Base-by-base conservation (phyloP, 2,113 vertebrate genomes). In the Lamprologus speciosus region DNA sequence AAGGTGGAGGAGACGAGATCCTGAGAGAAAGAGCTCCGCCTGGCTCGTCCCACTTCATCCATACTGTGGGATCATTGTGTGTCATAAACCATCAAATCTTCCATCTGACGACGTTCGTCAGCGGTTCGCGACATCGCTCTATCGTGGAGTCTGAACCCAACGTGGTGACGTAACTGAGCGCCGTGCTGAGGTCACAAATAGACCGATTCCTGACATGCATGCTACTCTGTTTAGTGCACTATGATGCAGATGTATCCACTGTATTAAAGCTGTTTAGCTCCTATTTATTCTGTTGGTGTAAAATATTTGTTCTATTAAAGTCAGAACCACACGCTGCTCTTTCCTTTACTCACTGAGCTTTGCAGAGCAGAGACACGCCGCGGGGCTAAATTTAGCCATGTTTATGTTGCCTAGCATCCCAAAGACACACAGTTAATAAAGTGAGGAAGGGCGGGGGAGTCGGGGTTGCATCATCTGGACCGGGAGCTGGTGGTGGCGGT, bases 361-460 rank as follows among this genome's bases (percentile, higher is more conserved):
- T 47, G 40, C 19, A 35, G 73, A 55, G 68, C 80, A 31, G 51
- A 37, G 68, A 80, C 33, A 21, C 23, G 17, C 81, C 4, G 51
- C 17, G 5, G 53, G 53, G 60, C 80, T 81, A 81, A 87, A 84
- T 90, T 88, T 90, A 85, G 68, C 60, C 60, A 58, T 86, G 80
- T 86, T 90, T 82, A 57, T 63, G 86, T 90, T 88, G 86, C 86
- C 81, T 90, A 86, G 91, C 86, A 19, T 73, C 89, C 35, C 51
- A 2, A 86, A 80, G 63, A 87, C 86, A 90, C 86, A 55, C 33
- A 9, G 78, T 78, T 70, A 73, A 86, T 81, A 78, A 47, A 13
- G 21, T 4, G 9, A 14, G 33, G 31, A 16, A 31, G 7, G 60
- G 26, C 4, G 21, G 42, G 19, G 65, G 19, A 54, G 53, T 75